Evolutionary conservation across 2,888 invertebrate genomes (phyloP), one percentile per base, ranked within the genome.

Genomic region (Lordiphosa andalusiaca): DNA sequence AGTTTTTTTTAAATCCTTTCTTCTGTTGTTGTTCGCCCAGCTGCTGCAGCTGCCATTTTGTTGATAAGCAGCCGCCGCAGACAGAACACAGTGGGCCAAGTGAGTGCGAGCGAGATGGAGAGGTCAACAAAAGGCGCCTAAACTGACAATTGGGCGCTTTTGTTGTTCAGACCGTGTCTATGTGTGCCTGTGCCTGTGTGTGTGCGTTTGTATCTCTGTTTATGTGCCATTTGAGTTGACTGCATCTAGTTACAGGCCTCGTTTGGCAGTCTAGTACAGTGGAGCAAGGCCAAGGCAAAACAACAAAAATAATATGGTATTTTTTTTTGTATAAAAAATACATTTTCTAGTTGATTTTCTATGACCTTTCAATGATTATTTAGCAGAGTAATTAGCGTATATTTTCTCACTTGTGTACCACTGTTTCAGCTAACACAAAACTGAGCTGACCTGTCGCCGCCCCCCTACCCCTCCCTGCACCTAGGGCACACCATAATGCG

Each of bases 111-210:
- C 19, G 10, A 25, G 10, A 40, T 9, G 35, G 19, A 46, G 23
- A 38, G n/a, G 35, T 60, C 66, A 61, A 82, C 75, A 82, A 82
- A 65, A 69, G 71, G 53, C 69, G 58, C 54, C 64, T 49, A 64
- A 64, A 63, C 58, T 72, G 76, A 72, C 76, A 75, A 83, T 76
- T 76, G 80, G 67, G 33, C 48, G 64, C 58, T 66, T 66, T 64
- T 66, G 64, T 66, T 66, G 67, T 57, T 58, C 58, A 51, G 57
- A 49, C 51, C 50, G 50, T 63, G 50, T 50, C 57, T 57, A 37
- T 51, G 50, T 57, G 47, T 63, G 64, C 16, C 0, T 19, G 3
- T 53, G 48, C 1, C 1, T 30, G 5, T 48, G 37, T 50, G 13
- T 55, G 48, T 56, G 47, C 57, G 44, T 53, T 47, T 37, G 41